Evolutionary conservation across 2,888 invertebrate genomes (phyloP).

Genomic region (Meloe dianella): DNA sequence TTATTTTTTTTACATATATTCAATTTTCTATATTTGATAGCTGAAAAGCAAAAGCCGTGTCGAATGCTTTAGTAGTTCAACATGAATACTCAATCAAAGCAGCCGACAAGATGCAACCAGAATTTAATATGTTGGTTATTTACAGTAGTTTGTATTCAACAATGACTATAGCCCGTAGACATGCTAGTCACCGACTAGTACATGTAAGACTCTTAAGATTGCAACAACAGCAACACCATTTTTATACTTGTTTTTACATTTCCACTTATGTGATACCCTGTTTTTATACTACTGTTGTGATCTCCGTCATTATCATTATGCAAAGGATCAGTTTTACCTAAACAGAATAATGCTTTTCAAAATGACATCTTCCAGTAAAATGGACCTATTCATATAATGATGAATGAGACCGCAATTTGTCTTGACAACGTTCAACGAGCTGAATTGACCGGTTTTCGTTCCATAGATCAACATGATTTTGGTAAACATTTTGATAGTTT

Average conservation of each 20-base stretch:
- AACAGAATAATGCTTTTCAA: background rate
- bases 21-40: background rate
- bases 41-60: background rate
- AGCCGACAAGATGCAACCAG: slow-evolving; percentile 36
- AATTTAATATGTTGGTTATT: slow-evolving; percentile 38
- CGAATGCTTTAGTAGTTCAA: slow-evolving; percentile 15
- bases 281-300: background rate
- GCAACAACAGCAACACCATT: slow-evolving; percentile 9
- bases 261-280: background rate
- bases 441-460: slow-evolving; percentile 7
- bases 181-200: slow-evolving; percentile 39
- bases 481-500: background rate
- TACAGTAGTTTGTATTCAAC: slow-evolving; percentile 32
- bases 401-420: slow-evolving; percentile 12
- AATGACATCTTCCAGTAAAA: background rate
- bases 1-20: background rate
- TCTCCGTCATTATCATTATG: background rate
- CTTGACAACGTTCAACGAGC: slow-evolving; percentile 7
- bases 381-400: slow-evolving; percentile 10
- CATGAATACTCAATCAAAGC: slow-evolving; percentile 35
- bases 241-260: background rate
- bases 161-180: slow-evolving; percentile 25
- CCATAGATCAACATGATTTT: slow-evolving; percentile 2
- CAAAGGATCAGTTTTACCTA: background rate
- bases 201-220: slow-evolving; percentile 17